Evolutionary conservation across 2,888 invertebrate genomes (phyloP).

Genomic region (Plagiodera versicolora): DNA sequence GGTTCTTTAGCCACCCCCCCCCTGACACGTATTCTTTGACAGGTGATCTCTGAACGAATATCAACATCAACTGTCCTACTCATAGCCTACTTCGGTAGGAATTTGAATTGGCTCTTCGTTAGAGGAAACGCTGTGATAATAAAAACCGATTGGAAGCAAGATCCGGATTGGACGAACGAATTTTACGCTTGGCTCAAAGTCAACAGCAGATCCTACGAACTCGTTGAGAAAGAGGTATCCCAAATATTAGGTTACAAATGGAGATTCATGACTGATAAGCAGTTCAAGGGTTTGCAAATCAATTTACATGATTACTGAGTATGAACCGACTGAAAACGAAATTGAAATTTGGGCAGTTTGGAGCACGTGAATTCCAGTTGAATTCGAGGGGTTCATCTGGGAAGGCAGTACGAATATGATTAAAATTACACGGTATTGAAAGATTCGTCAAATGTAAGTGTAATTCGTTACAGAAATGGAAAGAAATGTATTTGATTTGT

Average conservation of each 20-base stretch:
- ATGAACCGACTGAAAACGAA: background rate
- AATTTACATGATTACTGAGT: slow-evolving; percentile 43
- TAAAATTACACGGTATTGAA: no score
- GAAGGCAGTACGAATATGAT: no score
- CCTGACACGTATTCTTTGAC: slow-evolving; percentile 11
- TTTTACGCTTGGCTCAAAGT: slow-evolving; percentile 68
- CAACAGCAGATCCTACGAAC: slow-evolving; percentile 65
- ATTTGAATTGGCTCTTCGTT: slow-evolving; percentile 65
- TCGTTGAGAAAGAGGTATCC: slow-evolving; percentile 69
- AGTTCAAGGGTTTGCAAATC: slow-evolving; percentile 60
- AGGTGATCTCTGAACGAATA: slow-evolving; percentile 74
- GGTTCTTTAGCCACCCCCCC: no score
- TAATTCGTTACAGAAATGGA: no score
- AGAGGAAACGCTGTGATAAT: slow-evolving; percentile 72
- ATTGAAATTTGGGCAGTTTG: background rate
- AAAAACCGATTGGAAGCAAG: slow-evolving; percentile 69
- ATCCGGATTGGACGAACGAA: slow-evolving; percentile 67
- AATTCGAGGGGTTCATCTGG: no score
- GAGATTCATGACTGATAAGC: slow-evolving; percentile 67
- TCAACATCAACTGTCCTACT: slow-evolving; percentile 77
- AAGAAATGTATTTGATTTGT: no score
- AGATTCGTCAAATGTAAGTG: no score
- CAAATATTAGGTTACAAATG: slow-evolving; percentile 68
- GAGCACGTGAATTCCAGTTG: background rate
- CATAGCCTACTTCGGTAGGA: slow-evolving; percentile 66